Evolutionary conservation across 92 coral and sea anemone species (phyloP).

Genomic region (Bergia sp.): DNA sequence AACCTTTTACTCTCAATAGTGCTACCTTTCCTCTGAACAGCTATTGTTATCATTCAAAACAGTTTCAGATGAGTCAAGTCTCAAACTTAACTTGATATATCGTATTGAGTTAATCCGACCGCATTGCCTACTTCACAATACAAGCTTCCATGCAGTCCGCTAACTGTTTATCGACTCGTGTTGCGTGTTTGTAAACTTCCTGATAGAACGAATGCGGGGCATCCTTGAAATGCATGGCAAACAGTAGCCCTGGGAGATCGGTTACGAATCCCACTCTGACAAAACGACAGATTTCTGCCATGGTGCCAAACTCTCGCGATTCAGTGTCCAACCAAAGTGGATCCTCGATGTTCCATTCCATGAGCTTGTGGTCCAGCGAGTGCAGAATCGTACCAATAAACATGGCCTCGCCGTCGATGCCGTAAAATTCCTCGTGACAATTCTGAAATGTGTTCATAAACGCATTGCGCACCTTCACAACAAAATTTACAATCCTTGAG

Average conservation of each 20-base stretch:
- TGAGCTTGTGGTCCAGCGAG: neutral
- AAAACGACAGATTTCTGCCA: neutral
- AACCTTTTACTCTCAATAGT: too few relatives aligned
- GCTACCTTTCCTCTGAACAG: too few relatives aligned
- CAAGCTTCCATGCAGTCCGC: neutral
- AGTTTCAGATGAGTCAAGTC: too few relatives aligned
- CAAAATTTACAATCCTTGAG: neutral
- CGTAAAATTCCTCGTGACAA: neutral
- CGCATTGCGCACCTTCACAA: neutral
- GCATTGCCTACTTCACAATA: neutral
- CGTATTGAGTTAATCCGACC: too few relatives aligned
- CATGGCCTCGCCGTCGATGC: neutral
- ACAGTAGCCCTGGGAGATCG: neutral
- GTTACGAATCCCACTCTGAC: neutral
- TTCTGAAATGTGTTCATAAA: neutral
- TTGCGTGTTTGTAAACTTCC: neutral
- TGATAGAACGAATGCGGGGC: neutral
- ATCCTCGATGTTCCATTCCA: neutral
- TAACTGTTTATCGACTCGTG: neutral
- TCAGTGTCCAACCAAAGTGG: neutral
- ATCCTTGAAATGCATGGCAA: neutral
- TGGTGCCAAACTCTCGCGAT: neutral
- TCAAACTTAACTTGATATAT: too few relatives aligned
- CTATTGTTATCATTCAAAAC: too few relatives aligned
- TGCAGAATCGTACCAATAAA: conserved; percentile 2